Percentiles rank a stretch among this genome's conserved stretches.
Conservation (phyloP, 2,888 invertebrate genomes). For the Torymus texanus region DNA sequence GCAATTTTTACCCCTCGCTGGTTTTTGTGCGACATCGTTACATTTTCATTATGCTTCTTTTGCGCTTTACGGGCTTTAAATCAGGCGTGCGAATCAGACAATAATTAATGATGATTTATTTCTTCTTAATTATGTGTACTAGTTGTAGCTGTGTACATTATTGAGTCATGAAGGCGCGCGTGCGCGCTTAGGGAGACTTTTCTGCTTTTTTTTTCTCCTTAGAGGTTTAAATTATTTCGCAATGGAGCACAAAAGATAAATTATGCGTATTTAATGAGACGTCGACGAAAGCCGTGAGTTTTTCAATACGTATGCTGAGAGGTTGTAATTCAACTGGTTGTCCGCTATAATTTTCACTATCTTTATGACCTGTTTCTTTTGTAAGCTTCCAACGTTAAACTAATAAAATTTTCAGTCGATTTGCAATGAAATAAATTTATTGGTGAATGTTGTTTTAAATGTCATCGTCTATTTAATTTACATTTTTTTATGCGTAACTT, state of each 20-base stretch:
- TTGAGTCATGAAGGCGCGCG: slow-evolving; percentile 12
- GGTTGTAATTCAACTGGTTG: slow-evolving; percentile 2
- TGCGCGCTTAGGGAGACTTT: slow-evolving; percentile 23
- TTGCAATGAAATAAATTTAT: too few species aligned
- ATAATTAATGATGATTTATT: slow-evolving; percentile 56
- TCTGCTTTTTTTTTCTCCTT: slow-evolving; percentile 26
- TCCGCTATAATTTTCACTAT: too few species aligned
- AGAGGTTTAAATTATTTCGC: slow-evolving; percentile 24
- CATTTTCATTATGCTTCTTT: slow-evolving; percentile 52
- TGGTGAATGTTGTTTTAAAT: too few species aligned
- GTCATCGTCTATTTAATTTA: too few species aligned
- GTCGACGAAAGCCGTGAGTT: not conserved
- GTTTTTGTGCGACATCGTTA: not conserved
- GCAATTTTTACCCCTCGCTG: not conserved
- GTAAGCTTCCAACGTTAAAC: too few species aligned
- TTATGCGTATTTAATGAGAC: slow-evolving; percentile 30
- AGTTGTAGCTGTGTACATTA: not conserved
- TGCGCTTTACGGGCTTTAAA: slow-evolving; percentile 48
- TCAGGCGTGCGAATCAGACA: slow-evolving; percentile 46
- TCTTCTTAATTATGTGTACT: slow-evolving; percentile 45
- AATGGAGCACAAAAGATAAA: slow-evolving; percentile 13
- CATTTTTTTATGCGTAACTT: too few species aligned
- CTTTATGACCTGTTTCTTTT: too few species aligned
- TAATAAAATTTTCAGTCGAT: too few species aligned
- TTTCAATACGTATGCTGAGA: slow-evolving; percentile 15